Evolutionary conservation across 2,888 invertebrate genomes (phyloP), one percentile per base, ranked within the genome.

Genomic region (Lasioglossum calceatum): DNA sequence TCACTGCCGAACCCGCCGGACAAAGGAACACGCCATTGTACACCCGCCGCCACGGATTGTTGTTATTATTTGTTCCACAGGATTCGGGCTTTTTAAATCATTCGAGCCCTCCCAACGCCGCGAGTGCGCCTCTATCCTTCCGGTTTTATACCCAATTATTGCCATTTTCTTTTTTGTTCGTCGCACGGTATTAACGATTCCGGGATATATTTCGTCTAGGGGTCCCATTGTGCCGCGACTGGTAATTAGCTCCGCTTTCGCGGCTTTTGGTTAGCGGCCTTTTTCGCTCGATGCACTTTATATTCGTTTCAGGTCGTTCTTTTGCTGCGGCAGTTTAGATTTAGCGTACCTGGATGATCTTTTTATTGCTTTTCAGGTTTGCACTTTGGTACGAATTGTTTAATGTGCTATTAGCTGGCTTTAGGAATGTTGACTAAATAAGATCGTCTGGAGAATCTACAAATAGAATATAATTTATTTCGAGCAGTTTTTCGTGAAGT

Each of bases 51-150:
- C 36, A 19, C n/a, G 36, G 70, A 23, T 39, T 70, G 71, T 71
- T 71, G n/a, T 71, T 42, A 23, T 42, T 71, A 42, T 71, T 71
- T 71, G 71, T 71, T n/a, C 7, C 39, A 12, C 14, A 8, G 71
- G n/a, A n/a, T 42, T 14, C 42, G 39, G 14, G 71, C n/a, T 71
- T 71, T 71, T 71, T 71, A 71, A 71, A 71, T 71, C 71, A 71
- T 42, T 36, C 39, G n/a, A 10, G 39, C n/a, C 71, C n/a, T 39
- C n/a, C 14, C 42, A 42, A 23, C n/a, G 4, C 0, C 5, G 4
- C 5, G 4, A 2, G 10, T 14, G 0, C n/a, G n/a, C n/a, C 4
- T 19, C 42, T n/a, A 70, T 12, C 70, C 42, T 42, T 71, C 42
- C 71, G n/a, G 71, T 42, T 64, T 32, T 71, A 71, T n/a, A 42